Percentiles rank a stretch among this genome's conserved stretches.
These are phyloP conservation scores for Perodicticus potto DNA, from an alignment of 2,797 vertebrate genomes.

Conservation along the genomic window DNA sequence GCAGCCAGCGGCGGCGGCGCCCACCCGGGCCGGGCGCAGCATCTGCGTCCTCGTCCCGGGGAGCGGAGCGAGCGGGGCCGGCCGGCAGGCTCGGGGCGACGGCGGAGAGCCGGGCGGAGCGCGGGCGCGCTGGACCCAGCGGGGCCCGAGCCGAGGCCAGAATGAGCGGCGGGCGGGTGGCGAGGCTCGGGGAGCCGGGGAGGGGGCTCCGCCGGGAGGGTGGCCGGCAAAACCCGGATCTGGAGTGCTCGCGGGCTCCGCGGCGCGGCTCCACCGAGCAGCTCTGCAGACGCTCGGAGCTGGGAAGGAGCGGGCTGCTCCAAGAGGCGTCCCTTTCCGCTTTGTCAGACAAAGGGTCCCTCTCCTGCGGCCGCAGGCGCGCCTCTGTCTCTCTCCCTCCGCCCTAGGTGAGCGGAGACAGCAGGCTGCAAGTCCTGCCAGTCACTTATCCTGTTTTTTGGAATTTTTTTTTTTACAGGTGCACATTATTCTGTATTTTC, in stretches of 20 bases:
- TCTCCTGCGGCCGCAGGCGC: not conserved
- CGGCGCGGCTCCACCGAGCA: slow-evolving; percentile 87
- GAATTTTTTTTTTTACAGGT: not conserved
- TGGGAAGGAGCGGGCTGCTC: slow-evolving; percentile 41
- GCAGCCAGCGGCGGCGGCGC: slow-evolving; percentile 3
- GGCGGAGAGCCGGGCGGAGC: not conserved
- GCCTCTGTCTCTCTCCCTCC: fast-evolving
- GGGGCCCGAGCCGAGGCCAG: slow-evolving; percentile 71
- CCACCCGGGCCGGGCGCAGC: slow-evolving; percentile 43
- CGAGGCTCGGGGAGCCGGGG: slow-evolving; percentile 20
- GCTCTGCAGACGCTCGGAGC: slow-evolving; percentile 71
- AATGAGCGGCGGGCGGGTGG: slow-evolving; percentile 52
- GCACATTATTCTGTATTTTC: slow-evolving; percentile 42
- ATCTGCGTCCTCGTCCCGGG: slow-evolving; percentile 75
- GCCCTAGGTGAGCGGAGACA: slow-evolving; percentile 40
- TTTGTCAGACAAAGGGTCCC: slow-evolving; percentile 78
- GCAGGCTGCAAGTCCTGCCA: not conserved
- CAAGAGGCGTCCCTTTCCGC: slow-evolving; percentile 37
- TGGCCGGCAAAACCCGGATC: slow-evolving; percentile 85
- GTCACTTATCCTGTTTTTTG: too few relatives aligned
- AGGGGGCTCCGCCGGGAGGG: slow-evolving; percentile 68
- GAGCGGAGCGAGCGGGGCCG: not conserved
- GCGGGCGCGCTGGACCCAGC: slow-evolving; percentile 21
- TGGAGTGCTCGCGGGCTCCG: slow-evolving; percentile 86
- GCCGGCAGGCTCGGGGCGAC: not conserved